Percentiles rank a stretch among this genome's conserved stretches.
Conservation (phyloP, 1,140 invertebrate species). For the Dermatophagoides farinae region DNA sequence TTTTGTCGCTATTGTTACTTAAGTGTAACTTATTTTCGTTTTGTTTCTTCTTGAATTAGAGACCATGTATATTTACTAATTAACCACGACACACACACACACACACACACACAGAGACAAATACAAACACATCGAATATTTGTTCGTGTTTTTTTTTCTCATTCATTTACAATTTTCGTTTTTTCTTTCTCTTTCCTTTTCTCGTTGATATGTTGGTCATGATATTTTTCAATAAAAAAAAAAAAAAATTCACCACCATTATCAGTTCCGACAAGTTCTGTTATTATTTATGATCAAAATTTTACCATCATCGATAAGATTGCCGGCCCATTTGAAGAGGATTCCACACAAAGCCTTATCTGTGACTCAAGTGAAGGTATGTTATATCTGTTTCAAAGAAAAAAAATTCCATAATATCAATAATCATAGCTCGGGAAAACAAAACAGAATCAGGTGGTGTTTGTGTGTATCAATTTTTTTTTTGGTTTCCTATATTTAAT, state of each 20-base stretch:
- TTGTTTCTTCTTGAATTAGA: too few relatives aligned
- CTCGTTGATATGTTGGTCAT: too few relatives aligned
- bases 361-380: constrained; percentile 74
- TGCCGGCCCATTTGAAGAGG: constrained; percentile 60
- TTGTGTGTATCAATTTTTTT: background rate
- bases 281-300: constrained; percentile 11
- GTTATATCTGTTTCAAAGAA: too few relatives aligned
- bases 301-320: constrained; percentile 3
- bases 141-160: background rate
- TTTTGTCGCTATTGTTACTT: too few relatives aligned
- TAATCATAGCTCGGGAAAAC: background rate
- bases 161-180: background rate
- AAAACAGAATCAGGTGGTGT: background rate
- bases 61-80: too few relatives aligned
- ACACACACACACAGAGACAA: too few relatives aligned
- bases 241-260: background rate
- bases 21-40: too few relatives aligned
- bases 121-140: too few relatives aligned
- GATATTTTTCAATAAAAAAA: too few relatives aligned
- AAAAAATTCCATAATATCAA: background rate
- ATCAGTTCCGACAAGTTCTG: constrained; percentile 11
- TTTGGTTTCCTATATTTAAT: background rate
- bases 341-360: constrained; percentile 51
- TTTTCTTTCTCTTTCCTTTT: background rate
- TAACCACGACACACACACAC: too few relatives aligned